phyloP scores from a whole-genome alignment of 2,113 vertebrate species.

The Pyxicephalus adspersus region DNA sequence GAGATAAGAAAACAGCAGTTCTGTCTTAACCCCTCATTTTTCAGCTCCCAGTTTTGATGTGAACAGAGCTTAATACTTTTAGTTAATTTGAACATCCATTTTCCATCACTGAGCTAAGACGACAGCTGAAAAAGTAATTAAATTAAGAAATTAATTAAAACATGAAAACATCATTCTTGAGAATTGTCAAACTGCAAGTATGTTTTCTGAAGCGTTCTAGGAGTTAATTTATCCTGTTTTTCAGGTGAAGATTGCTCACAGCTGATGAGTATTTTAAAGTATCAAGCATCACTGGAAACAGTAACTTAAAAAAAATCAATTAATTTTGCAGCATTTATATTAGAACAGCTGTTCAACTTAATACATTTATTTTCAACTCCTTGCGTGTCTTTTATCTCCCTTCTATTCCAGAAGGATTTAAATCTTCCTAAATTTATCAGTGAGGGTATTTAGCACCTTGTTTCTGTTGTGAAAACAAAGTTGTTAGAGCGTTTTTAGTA shows the following conservation, averaged over 20 bases:
- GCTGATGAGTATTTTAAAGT: neutral
- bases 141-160: neutral
- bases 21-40: too few species aligned
- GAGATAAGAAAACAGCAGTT: too few species aligned
- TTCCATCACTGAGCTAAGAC: too few species aligned
- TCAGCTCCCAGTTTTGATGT: too few species aligned
- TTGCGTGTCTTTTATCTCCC: constrained; percentile 3
- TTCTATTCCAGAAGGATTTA: constrained; percentile 23
- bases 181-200: neutral
- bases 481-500: constrained; percentile 26
- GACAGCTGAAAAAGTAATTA: too few species aligned
- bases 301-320: neutral
- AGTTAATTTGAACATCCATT: too few species aligned
- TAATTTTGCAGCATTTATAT: constrained; percentile 9
- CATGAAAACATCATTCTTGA: neutral
- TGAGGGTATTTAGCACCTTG: constrained; percentile 26
- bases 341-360: constrained; percentile 20
- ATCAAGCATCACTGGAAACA: neutral
- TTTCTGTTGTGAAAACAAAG: neutral
- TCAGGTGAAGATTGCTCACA: neutral
- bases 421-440: constrained; percentile 9
- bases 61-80: too few species aligned
- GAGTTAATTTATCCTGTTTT: neutral
- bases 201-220: neutral
- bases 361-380: neutral